A percentile compares a stretch with the other conserved stretches of the same genome.
Conservation (phyloP, 64 coral and sea anemone genomes). For the Montipora capricornis region DNA sequence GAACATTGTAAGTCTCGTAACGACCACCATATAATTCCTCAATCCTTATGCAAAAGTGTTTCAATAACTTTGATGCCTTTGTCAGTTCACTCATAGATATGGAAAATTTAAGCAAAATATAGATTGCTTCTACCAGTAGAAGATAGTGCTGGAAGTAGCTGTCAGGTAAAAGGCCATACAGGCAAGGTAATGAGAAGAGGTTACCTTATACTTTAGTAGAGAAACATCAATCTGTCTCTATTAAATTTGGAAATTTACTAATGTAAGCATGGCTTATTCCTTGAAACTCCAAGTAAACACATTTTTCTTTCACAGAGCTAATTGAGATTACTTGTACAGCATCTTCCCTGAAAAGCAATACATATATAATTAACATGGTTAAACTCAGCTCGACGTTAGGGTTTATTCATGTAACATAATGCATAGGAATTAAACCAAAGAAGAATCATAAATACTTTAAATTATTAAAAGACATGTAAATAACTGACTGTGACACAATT, state of each 20-base stretch:
- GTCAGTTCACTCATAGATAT: neutral
- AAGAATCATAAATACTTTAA: too few relatives aligned
- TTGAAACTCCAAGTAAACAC: conserved; percentile 10
- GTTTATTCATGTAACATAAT: too few relatives aligned
- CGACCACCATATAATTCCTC: conserved; percentile 24
- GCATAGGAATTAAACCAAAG: too few relatives aligned
- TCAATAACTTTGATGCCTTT: neutral
- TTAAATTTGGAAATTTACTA: neutral
- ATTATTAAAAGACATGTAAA: too few relatives aligned
- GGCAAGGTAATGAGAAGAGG: too few relatives aligned
- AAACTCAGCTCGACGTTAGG: too few relatives aligned
- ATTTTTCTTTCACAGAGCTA: neutral
- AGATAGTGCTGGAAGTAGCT: conserved; percentile 62
- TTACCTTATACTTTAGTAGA: neutral
- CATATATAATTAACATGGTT: too few relatives aligned
- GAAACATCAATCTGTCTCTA: neutral
- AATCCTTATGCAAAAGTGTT: conserved; percentile 20
- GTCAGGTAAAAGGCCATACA: neutral
- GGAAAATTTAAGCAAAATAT: conserved; percentile 29
- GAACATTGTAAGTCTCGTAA: neutral
- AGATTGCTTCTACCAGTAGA: conserved; percentile 42
- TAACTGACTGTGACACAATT: too few relatives aligned
- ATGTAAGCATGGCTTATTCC: neutral
- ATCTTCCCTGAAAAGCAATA: conserved; percentile 2
- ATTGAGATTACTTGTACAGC: neutral